Base-by-base conservation (phyloP, 2,797 vertebrate genomes). In the Scleropages formosus region DNA sequence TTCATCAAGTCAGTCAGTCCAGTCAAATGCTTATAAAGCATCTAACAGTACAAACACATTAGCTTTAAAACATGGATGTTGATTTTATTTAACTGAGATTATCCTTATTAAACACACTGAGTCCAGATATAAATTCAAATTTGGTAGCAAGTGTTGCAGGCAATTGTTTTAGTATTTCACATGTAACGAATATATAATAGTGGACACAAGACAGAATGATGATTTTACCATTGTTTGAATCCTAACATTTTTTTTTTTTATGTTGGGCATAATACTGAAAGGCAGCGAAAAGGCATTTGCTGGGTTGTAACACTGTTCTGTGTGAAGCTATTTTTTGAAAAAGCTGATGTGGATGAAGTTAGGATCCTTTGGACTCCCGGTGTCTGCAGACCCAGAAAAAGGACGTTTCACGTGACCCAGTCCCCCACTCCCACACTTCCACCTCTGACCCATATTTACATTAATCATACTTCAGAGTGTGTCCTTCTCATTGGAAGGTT, bases 21-120 rank as follows among this genome's bases (percentile, higher is more conserved):
- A n/a, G n/a, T n/a, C n/a, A n/a, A n/a, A n/a, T n/a, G n/a, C n/a
- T n/a, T n/a, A n/a, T n/a, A n/a, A n/a, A 10, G 26, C 27, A 49
- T 22, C 47, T 51, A 39, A 11, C 10, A 68, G 47, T 68, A 26
- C 7, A 68, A 66, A 68, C 46, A 67, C n/a, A n/a, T n/a, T n/a
- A n/a, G 64, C 67, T 18, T 49, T 68, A 68, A 51, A n/a, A 47
- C n/a, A 16, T 44, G 12, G 24, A 69, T 51, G 15, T 6, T 69
- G 51, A 69, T 69, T 69, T 69, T 51, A 68, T 68, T 68, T 68
- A 39, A 39, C 31, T 39, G 39, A 39, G 31, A 6, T 31, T 6
- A 39, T 39, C 6, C 31, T 39, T 39, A 68, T 46, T 31, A 66
- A 22, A 49, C 2, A 18, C 44, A 69, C 20, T 69, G 67, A 47